Conservation (phyloP, 2,113 vertebrate genomes). For the Pelodiscus sinensis region DNA sequence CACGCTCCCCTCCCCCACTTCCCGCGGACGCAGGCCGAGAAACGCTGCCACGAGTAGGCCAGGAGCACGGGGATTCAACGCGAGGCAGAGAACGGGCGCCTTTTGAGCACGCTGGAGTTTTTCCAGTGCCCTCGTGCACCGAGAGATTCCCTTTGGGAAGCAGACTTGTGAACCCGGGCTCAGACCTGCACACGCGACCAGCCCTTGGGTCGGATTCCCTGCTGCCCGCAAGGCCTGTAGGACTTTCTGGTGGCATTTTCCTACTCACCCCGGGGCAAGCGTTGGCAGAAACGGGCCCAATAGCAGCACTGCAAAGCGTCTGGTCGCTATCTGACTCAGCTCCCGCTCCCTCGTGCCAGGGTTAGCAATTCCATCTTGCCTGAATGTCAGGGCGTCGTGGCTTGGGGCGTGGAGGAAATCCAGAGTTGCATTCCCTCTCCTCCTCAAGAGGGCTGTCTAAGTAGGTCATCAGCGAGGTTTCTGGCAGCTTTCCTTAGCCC, state of each 20-base stretch:
- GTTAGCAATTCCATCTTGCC: conserved; percentile 36
- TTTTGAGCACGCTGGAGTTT: not conserved
- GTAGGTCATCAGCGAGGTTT: conserved; percentile 72
- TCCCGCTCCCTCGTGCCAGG: not conserved
- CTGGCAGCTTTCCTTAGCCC: conserved; percentile 66
- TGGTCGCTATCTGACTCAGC: not conserved
- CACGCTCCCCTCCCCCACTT: not conserved
- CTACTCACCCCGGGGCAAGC: not conserved
- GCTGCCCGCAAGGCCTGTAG: accelerated
- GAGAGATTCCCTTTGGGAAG: not conserved
- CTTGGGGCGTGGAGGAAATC: conserved; percentile 42
- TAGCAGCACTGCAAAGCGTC: not conserved
- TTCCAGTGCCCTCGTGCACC: not conserved
- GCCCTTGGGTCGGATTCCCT: not conserved
- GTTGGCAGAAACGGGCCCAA: not conserved
- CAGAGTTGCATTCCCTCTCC: conserved; percentile 48
- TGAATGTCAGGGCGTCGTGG: conserved; percentile 41
- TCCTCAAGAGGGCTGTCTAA: conserved; percentile 59
- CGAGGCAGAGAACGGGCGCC: not conserved
- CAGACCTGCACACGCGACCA: not conserved
- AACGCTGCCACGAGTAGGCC: accelerated
- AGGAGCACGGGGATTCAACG: not conserved
- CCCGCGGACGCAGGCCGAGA: not conserved
- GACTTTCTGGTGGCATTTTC: not conserved
- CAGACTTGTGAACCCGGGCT: not conserved